phyloP scores from a whole-genome alignment of 2,113 vertebrate species.

The Silurus meridionalis region DNA sequence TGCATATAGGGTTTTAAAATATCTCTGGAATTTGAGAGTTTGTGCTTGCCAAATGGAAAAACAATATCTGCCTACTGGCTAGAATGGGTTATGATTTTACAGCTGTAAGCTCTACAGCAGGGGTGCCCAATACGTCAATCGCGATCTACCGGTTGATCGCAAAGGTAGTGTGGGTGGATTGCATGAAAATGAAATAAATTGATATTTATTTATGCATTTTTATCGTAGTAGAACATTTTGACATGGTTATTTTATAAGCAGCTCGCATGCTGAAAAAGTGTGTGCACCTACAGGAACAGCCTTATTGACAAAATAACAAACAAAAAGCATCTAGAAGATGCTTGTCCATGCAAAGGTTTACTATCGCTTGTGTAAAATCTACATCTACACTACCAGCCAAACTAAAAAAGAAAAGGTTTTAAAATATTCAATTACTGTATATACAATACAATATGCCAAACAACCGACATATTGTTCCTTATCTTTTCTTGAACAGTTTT shows the following conservation, averaged over 20 bases:
- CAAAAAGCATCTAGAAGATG: background rate
- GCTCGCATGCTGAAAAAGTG: too few species aligned
- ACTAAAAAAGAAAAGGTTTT: background rate
- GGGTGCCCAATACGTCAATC: too few species aligned
- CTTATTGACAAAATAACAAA: background rate
- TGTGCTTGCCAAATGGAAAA: slow-evolving; percentile 18
- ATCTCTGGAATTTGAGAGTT: slow-evolving; percentile 66
- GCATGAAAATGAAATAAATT: too few species aligned
- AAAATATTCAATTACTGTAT: background rate
- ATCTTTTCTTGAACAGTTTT: too few species aligned
- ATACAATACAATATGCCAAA: background rate
- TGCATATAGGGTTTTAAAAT: slow-evolving; percentile 64
- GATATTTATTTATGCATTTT: too few species aligned
- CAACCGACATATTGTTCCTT: background rate
- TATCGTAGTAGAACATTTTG: too few species aligned
- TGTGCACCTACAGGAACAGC: background rate
- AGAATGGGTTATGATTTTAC: slow-evolving; percentile 11
- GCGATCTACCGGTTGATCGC: too few species aligned
- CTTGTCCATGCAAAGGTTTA: background rate
- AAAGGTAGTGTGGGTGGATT: too few species aligned
- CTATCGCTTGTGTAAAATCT: background rate
- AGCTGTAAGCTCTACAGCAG: background rate
- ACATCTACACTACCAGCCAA: background rate
- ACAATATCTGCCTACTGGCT: slow-evolving; percentile 21
- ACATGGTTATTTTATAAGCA: too few species aligned